Evolutionary conservation across 2,113 vertebrate genomes (phyloP).

Genomic region (Boulengerochromis microlepis): DNA sequence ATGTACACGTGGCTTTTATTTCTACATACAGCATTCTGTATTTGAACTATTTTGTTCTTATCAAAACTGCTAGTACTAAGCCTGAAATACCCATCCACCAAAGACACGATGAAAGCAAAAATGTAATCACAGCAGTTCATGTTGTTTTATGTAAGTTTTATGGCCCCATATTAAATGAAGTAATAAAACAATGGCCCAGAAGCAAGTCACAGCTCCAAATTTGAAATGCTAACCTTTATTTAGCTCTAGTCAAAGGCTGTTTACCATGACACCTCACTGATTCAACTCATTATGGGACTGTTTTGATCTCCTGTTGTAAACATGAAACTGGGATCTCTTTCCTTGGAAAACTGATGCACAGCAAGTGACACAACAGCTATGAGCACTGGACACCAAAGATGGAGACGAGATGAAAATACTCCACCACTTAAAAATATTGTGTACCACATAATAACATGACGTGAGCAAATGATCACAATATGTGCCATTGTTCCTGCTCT

Average conservation of each 20-base stretch:
- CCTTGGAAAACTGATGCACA: neutral
- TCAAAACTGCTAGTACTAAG: neutral
- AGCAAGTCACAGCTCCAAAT: neutral
- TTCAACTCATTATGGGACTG: neutral
- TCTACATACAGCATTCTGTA: neutral
- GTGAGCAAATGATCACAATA: neutral
- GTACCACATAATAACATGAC: neutral
- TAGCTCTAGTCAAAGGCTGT: neutral
- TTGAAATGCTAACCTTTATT: neutral
- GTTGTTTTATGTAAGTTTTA: neutral
- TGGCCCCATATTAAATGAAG: neutral
- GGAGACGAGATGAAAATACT: neutral
- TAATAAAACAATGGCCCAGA: neutral
- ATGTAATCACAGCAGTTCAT: neutral
- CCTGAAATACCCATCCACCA: neutral
- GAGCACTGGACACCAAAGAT: neutral
- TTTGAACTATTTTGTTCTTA: neutral
- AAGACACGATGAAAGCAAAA: neutral
- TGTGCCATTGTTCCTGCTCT: slow-evolving; percentile 12
- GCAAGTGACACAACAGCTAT: neutral
- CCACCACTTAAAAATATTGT: neutral
- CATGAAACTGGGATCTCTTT: neutral
- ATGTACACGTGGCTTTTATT: neutral
- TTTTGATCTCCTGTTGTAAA: neutral
- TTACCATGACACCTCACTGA: neutral